Evolutionary conservation across 37 sponge, comb jelly and placozoan species (phyloP).

Genomic region (Eunapius fragilis): DNA sequence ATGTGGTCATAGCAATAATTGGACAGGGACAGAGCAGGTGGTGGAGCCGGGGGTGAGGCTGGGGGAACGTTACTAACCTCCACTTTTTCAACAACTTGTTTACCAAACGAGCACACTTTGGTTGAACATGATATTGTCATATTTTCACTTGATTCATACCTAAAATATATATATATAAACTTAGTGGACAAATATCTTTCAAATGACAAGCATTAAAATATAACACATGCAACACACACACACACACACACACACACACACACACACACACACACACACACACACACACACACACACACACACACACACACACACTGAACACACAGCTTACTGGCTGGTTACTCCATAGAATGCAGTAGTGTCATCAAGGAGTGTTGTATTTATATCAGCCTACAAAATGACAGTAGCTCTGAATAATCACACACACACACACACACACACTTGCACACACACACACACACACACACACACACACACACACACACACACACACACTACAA

Average conservation of each 20-base stretch:
- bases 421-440: constrained; percentile 2
- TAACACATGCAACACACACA: neutral
- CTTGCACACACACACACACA: neutral
- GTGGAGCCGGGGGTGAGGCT: neutral
- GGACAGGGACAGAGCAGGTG: too few relatives aligned
- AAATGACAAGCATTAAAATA: neutral
- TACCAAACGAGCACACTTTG: constrained; percentile 98
- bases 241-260: neutral
- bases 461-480: constrained; percentile 5
- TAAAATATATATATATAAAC: constrained; percentile 1
- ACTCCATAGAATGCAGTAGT: constrained; percentile 86
- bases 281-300: neutral
- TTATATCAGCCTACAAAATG: constrained; percentile 72
- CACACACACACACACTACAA: neutral
- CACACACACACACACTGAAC: neutral
- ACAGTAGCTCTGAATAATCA: neutral
- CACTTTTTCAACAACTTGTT: constrained; percentile 97
- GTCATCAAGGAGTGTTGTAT: constrained; percentile 68
- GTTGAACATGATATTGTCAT: constrained; percentile 90
- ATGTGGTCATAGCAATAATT: neutral
- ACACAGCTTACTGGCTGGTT: constrained; percentile 72
- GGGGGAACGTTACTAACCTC: constrained; percentile 65
- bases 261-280: neutral
- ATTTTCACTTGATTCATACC: constrained; percentile 86
- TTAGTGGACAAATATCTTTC: neutral